Conservation (phyloP, 2,888 invertebrate genomes). For the Phortica magna region DNA sequence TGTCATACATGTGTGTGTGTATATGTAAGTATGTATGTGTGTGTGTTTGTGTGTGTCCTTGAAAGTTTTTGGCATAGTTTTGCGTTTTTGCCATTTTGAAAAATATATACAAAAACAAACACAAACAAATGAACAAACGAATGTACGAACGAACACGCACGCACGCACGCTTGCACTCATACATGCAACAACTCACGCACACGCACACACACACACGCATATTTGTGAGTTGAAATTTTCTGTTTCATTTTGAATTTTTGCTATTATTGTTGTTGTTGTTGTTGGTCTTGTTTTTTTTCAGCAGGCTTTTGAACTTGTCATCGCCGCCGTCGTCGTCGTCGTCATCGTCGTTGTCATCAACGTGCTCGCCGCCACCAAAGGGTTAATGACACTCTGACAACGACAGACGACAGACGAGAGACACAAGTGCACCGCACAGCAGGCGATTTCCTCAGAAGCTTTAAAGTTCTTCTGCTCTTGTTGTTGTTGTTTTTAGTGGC, state of each 20-base stretch:
- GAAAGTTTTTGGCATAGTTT: conserved; percentile 78
- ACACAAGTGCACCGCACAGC: conserved; percentile 16
- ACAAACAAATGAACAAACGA: conserved; percentile 41
- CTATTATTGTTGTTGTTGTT: conserved; percentile 24
- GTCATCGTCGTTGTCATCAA: neutral
- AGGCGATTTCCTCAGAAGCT: no score
- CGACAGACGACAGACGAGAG: conserved; percentile 25
- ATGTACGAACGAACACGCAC: conserved; percentile 47
- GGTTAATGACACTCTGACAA: conserved; percentile 56
- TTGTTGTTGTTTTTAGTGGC: no score
- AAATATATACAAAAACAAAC: conserved; percentile 30
- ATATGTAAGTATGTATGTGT: conserved; percentile 42
- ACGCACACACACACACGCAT: conserved; percentile 59
- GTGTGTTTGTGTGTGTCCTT: conserved; percentile 73
- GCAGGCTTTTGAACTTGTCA: conserved; percentile 22
- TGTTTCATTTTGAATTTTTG: conserved; percentile 31
- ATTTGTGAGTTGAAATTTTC: conserved; percentile 38
- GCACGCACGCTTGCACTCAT: conserved; percentile 51
- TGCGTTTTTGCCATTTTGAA: conserved; percentile 46
- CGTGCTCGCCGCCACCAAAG: conserved; percentile 3
- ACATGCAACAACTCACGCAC: conserved; percentile 40
- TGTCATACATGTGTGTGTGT: conserved; percentile 41
- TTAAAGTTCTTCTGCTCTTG: no score
- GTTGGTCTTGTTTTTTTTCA: neutral
- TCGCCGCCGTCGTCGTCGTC: neutral